Conservation (phyloP, 2,888 invertebrate species). For the Serripes groenlandicus region DNA sequence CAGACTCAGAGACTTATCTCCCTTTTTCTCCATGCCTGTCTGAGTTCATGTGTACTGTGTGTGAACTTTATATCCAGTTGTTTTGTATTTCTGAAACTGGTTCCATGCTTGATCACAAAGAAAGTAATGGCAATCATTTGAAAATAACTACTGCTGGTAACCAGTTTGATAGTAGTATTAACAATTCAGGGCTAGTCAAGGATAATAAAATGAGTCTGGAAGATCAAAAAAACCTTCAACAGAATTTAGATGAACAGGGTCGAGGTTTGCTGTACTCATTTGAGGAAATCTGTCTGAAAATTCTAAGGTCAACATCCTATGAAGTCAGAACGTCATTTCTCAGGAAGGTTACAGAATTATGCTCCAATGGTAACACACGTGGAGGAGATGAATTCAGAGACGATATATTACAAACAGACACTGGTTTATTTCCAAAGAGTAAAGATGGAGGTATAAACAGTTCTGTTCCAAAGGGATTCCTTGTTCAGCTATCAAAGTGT, state of each 20-base stretch:
- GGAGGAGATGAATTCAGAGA: not conserved
- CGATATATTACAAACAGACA: not conserved
- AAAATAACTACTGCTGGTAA: too few relatives aligned
- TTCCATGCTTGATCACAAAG: not conserved
- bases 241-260: not conserved
- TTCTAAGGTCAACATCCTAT: slow-evolving; percentile 54
- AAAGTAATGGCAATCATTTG: not conserved
- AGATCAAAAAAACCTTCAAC: not conserved
- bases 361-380: not conserved
- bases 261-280: not conserved
- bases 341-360: slow-evolving; percentile 10
- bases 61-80: slow-evolving; percentile 33
- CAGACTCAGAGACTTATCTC: slow-evolving; percentile 25
- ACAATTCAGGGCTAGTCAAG: not conserved
- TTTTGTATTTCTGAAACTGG: not conserved
- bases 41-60: slow-evolving; percentile 65
- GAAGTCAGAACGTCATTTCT: slow-evolving; percentile 55
- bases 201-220: not conserved
- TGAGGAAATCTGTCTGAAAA: slow-evolving; percentile 39
- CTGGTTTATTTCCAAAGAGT: not conserved
- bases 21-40: slow-evolving; percentile 66
- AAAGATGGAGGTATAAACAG: not conserved
- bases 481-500: not conserved
- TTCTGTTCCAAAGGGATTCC: not conserved
- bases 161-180: not conserved